A percentile compares a stretch with the other conserved stretches of the same genome.
These are phyloP conservation scores for Deroptyus accipitrinus DNA, from an alignment of 2,113 vertebrate genomes.

Conservation along the genomic window DNA sequence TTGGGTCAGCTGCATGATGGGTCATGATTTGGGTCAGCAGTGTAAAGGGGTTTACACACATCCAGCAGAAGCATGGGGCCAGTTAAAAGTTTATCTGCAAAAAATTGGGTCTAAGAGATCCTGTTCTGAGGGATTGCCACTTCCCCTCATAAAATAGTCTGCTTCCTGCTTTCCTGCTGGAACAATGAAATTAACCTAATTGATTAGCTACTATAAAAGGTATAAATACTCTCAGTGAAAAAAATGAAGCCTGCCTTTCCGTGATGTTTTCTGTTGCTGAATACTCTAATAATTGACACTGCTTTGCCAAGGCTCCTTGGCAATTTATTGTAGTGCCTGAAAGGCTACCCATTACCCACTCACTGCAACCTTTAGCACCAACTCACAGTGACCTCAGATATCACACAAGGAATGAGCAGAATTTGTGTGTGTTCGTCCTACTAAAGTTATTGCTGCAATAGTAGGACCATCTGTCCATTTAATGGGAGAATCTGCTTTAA, in stretches of 20 bases:
- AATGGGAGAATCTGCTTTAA: background rate
- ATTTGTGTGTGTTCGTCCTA: background rate
- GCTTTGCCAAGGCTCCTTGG: background rate
- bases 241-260: background rate
- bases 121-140: background rate
- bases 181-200: background rate
- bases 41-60: background rate
- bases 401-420: background rate
- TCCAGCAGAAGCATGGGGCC: fast-evolving
- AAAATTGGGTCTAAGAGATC: background rate
- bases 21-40: background rate
- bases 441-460: background rate
- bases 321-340: background rate
- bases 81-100: background rate
- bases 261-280: background rate
- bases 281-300: background rate
- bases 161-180: background rate
- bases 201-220: background rate
- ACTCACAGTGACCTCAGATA: background rate
- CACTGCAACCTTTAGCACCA: background rate
- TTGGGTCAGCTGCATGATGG: background rate
- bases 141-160: background rate
- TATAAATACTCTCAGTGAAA: background rate
- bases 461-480: background rate
- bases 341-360: background rate